Evolutionary conservation across 2,113 vertebrate species (phyloP).

Genomic region (Collichthys lucidus): DNA sequence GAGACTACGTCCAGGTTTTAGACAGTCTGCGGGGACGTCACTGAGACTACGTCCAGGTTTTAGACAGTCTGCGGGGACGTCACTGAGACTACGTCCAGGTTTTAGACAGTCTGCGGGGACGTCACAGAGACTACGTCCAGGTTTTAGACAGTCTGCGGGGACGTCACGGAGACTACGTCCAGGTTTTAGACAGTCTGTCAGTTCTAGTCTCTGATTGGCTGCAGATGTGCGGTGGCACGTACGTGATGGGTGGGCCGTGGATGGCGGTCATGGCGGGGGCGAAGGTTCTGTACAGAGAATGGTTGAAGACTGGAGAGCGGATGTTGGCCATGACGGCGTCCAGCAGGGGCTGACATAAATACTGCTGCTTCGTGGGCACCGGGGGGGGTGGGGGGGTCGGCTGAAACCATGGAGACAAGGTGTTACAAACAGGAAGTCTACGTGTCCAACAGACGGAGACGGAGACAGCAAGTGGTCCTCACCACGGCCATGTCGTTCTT

Average conservation of each 20-base stretch:
- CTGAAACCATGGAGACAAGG: slow-evolving; percentile 72
- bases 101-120: too few species aligned
- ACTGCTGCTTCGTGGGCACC: slow-evolving; percentile 94
- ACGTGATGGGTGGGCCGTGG: slow-evolving; percentile 94
- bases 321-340: slow-evolving; percentile 96
- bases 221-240: slow-evolving; percentile 28
- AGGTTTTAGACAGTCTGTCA: too few species aligned
- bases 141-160: too few species aligned
- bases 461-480: slow-evolving; percentile 38
- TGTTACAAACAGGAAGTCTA: too few species aligned
- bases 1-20: too few species aligned
- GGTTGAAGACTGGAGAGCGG: slow-evolving; percentile 96
- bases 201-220: background rate
- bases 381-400: slow-evolving; percentile 96
- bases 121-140: too few species aligned
- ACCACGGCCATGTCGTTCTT: slow-evolving; percentile 99
- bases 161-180: too few species aligned
- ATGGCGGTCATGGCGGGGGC: slow-evolving; percentile 96
- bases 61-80: too few species aligned
- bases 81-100: too few species aligned
- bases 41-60: too few species aligned
- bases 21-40: too few species aligned
- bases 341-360: slow-evolving; percentile 94
- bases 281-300: slow-evolving; percentile 95
- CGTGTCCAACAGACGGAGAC: too few species aligned